phyloP scores from a whole-genome alignment of 2,113 vertebrate species.

The Coreoperca whiteheadi region DNA sequence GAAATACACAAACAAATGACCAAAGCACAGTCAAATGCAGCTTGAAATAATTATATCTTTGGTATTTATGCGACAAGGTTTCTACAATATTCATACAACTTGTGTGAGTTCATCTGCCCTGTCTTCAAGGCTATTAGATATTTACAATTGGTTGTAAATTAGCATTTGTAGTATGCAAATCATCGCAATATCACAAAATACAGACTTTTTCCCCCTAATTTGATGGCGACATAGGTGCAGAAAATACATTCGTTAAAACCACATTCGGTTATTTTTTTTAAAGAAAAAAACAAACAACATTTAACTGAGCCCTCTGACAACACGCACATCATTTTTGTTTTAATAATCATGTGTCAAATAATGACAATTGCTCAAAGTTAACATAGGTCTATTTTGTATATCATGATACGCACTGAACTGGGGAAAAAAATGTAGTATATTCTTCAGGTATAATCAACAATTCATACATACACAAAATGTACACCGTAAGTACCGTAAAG shows the following conservation, averaged over 20 bases:
- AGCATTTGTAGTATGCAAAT: slow-evolving; percentile 16
- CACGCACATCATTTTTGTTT: neutral
- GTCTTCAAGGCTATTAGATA: neutral
- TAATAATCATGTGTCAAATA: slow-evolving; percentile 25
- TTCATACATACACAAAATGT: slow-evolving; percentile 20
- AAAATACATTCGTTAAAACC: neutral
- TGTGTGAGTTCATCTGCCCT: neutral
- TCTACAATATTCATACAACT: neutral
- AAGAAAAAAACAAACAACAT: neutral
- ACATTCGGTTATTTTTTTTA: slow-evolving; percentile 2
- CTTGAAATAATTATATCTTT: slow-evolving; percentile 25
- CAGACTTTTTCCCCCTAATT: neutral
- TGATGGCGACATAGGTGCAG: neutral
- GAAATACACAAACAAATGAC: neutral
- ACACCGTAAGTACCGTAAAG: slow-evolving; percentile 17
- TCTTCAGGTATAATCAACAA: slow-evolving; percentile 27
- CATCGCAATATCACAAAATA: neutral
- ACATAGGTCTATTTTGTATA: slow-evolving; percentile 7
- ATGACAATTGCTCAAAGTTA: neutral
- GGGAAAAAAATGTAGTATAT: slow-evolving; percentile 19
- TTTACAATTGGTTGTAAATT: slow-evolving; percentile 22
- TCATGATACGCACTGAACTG: neutral
- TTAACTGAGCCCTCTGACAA: neutral
- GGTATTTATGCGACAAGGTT: slow-evolving; percentile 12
- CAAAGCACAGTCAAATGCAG: neutral